Percentiles rank a stretch among this genome's conserved stretches.
Conservation (phyloP, 2,888 invertebrate species). For the Chaitophorus viminalis region DNA sequence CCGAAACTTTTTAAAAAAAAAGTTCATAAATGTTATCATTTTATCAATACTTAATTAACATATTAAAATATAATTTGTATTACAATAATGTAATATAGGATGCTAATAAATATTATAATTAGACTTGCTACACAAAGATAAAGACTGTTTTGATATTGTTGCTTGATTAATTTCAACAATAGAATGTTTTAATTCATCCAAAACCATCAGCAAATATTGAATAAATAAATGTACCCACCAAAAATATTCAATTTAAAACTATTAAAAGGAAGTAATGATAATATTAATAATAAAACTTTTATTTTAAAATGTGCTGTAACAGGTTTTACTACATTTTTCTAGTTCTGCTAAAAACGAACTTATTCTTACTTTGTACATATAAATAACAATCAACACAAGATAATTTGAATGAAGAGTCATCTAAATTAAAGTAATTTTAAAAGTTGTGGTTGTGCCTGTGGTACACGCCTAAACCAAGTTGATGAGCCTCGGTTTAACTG, state of each 20-base stretch:
- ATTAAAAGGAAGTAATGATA: background rate
- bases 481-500: constrained; percentile 89
- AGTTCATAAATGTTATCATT: background rate
- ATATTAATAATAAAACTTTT: background rate
- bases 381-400: constrained; percentile 35
- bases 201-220: background rate
- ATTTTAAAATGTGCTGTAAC: constrained; percentile 18
- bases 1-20: background rate
- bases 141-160: background rate
- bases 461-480: constrained; percentile 79
- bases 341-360: constrained; percentile 20
- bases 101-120: background rate
- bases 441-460: constrained; percentile 65
- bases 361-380: constrained; percentile 34
- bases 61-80: background rate
- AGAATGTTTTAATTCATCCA: background rate
- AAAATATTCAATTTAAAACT: background rate
- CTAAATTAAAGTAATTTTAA: constrained; percentile 19
- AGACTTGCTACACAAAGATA: background rate
- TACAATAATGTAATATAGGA: background rate
- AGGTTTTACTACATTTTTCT: background rate
- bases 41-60: background rate
- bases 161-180: background rate
- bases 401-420: background rate
- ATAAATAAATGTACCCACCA: background rate